phyloP scores from a whole-genome alignment of 1,140 invertebrate species.

The Philotrypesis tridentata region DNA sequence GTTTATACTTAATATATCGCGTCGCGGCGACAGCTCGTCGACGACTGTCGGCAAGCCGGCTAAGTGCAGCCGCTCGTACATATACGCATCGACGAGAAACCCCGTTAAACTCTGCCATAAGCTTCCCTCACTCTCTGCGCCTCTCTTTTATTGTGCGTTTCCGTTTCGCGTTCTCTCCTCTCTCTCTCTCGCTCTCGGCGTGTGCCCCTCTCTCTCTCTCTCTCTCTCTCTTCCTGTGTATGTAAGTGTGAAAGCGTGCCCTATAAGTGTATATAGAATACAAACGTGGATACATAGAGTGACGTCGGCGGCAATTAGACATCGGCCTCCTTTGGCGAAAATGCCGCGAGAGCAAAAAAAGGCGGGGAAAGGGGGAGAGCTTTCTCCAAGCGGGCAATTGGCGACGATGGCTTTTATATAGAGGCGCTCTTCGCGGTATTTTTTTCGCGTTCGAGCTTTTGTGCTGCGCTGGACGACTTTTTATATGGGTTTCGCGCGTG shows the following conservation, averaged over 20 bases:
- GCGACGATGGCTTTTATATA: neutral
- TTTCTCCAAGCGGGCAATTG: neutral
- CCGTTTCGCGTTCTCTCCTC: too few species aligned
- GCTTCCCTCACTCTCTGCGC: neutral
- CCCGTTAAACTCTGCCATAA: conserved; percentile 19
- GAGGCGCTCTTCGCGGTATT: neutral
- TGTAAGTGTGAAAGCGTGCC: neutral
- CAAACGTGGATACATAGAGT: neutral
- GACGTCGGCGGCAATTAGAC: conserved; percentile 14
- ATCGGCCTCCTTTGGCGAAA: conserved; percentile 25
- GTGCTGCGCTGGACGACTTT: neutral
- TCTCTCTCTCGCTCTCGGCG: too few species aligned
- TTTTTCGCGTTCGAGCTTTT: neutral
- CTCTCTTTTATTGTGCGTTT: neutral
- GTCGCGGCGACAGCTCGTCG: conserved; percentile 8
- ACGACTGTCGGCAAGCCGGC: conserved; percentile 23
- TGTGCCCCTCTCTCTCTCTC: too few species aligned
- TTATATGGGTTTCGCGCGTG: too few species aligned
- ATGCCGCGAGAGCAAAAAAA: neutral
- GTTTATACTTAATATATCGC: too few species aligned
- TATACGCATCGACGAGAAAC: conserved; percentile 3
- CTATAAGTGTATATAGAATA: neutral
- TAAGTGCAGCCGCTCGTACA: conserved; percentile 22
- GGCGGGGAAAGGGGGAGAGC: neutral
- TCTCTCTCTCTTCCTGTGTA: neutral